Evolutionary conservation across 30 jellyfish, hydroid and myxozoan genomes (phyloP), one percentile per base, ranked within the genome.

Genomic region (Rhopilema esculentum): DNA sequence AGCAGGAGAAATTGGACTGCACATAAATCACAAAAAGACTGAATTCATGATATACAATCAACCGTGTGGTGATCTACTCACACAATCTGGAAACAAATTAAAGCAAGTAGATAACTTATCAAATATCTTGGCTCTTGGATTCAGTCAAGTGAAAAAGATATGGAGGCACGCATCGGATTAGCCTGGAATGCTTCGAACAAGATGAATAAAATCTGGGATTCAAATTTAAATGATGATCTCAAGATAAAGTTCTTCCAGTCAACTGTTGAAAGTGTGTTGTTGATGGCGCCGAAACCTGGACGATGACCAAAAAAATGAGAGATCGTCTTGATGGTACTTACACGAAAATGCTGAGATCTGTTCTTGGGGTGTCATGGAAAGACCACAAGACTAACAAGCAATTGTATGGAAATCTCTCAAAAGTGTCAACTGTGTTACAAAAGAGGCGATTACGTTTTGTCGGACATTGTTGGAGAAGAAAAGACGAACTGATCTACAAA

Each of bases 371-470:
- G 8, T 62, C 73, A 20, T 80, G 90, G 83, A 63, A 80, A 29
- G 49, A 29, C 9, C 88, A 80, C 16, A 62, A 30, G 28, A 63
- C 88, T 1, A 80, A 61, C 30, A 19, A 4, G 7, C 75, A 24
- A 33, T 27, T 80, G n/a, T 80, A 80, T 24, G 90, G 90, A 20
- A 48, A 80, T 4, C 84, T 80, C 20, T 88, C 90, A 62, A 24
- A 8, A 63, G n/a, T 63, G 29, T 63, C 72, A 2, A 12, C 6
- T 40, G 57, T 40, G 9, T 2, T 40, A 6, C 6, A 40, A 12
- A 40, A 40, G 57, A 40, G 57, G 12, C 6, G 57, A 12, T 40
- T 40, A 12, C 57, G 57, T 40, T 40, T 40, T 2, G 57, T 12
- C 9, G 57, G 57, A 40, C 57, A 40, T 12, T 6, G 9, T 12